Percentiles rank a stretch among this genome's conserved stretches.
phyloP scores from a whole-genome alignment of 2,888 invertebrate species.

The Euproctis similis region DNA sequence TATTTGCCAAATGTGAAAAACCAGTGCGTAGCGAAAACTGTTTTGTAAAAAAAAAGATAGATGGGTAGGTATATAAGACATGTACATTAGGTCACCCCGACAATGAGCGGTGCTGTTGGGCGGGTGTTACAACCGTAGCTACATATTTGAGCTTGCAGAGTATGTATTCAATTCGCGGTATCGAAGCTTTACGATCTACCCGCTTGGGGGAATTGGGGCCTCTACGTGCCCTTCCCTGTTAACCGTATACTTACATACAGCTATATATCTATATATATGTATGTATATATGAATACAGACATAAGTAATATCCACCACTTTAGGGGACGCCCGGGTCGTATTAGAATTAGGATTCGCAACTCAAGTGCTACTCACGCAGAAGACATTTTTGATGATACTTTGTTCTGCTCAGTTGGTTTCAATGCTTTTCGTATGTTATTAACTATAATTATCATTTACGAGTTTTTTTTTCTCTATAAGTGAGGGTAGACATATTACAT shows the following conservation, averaged over 20 bases:
- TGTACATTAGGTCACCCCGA: conserved; percentile 12
- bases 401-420: conserved; percentile 29
- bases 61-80: conserved; percentile 3
- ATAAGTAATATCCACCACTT: conserved; percentile 50
- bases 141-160: conserved; percentile 57
- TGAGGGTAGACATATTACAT: too few species aligned
- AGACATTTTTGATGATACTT: conserved; percentile 33
- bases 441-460: neutral
- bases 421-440: neutral
- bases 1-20: too few species aligned
- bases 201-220: conserved; percentile 70
- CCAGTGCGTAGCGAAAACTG: too few species aligned
- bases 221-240: conserved; percentile 57
- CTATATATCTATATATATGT: too few species aligned
- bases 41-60: too few species aligned
- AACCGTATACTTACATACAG: conserved; percentile 38
- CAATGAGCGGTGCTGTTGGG: conserved; percentile 21
- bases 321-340: conserved; percentile 43
- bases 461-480: too few species aligned
- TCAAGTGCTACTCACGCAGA: too few species aligned
- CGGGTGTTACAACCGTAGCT: conserved; percentile 40
- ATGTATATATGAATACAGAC: conserved; percentile 46
- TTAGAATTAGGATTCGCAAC: conserved; percentile 66
- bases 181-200: conserved; percentile 70
- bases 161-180: conserved; percentile 71